Evolutionary conservation across 2,888 invertebrate genomes (phyloP).

Genomic region (Sericinus montela): DNA sequence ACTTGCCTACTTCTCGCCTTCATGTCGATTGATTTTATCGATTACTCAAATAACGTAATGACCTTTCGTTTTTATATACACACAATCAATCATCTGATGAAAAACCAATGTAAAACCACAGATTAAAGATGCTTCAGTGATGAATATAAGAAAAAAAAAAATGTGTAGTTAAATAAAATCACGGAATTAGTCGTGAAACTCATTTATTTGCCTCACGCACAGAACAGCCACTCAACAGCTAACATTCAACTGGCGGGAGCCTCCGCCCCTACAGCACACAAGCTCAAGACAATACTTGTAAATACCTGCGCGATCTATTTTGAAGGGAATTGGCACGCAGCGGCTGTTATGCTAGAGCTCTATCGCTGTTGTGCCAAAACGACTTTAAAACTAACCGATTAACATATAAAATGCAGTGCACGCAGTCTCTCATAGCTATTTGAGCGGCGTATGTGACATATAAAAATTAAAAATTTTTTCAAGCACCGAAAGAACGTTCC

Average conservation of each 20-base stretch:
- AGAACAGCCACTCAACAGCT: constrained; percentile 25
- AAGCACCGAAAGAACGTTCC: not conserved
- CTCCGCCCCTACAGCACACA: not conserved
- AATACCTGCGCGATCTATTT: constrained; percentile 8
- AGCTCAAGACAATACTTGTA: constrained; percentile 14
- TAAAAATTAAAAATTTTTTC: not conserved
- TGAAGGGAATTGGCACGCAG: not conserved
- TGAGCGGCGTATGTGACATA: not conserved
- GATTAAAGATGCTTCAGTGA: no score
- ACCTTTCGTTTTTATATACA: no score
- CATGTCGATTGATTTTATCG: no score
- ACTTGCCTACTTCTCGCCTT: no score
- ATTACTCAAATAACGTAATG: no score
- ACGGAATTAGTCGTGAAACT: constrained; percentile 23
- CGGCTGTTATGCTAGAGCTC: not conserved
- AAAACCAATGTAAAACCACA: no score
- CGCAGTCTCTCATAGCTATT: not conserved
- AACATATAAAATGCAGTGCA: constrained; percentile 8
- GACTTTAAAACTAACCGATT: not conserved
- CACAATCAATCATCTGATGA: no score
- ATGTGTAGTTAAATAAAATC: constrained; percentile 1
- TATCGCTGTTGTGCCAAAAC: not conserved
- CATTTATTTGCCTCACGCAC: constrained; percentile 29
- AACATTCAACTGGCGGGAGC: not conserved
- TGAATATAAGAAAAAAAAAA: no score